phyloP scores from a whole-genome alignment of 2,888 invertebrate species.

The Petrophora chlorosata region DNA sequence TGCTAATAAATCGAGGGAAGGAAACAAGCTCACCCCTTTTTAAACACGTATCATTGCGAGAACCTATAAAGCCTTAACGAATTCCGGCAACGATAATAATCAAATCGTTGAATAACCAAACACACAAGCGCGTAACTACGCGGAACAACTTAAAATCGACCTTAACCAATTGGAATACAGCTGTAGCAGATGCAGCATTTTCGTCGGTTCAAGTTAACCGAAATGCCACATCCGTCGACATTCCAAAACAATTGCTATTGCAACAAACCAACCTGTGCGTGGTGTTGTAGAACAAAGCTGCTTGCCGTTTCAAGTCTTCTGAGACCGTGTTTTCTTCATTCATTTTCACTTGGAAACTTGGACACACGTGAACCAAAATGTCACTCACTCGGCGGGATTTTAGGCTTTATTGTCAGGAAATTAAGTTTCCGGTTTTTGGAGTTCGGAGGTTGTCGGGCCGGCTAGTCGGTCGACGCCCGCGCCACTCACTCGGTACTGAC shows the following conservation, averaged over 20 bases:
- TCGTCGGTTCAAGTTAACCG: constrained; percentile 16
- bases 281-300: constrained; percentile 77
- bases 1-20: too few species aligned
- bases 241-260: constrained; percentile 38
- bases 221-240: constrained; percentile 44
- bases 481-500: constrained; percentile 65
- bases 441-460: constrained; percentile 56
- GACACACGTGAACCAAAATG: constrained; percentile 41
- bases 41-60: not conserved
- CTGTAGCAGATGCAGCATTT: constrained; percentile 2
- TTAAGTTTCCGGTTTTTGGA: constrained; percentile 34
- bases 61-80: constrained; percentile 8
- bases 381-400: constrained; percentile 26
- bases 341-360: constrained; percentile 55
- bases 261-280: constrained; percentile 76
- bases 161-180: constrained; percentile 19
- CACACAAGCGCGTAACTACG: not conserved
- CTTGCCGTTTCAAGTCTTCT: constrained; percentile 75
- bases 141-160: constrained; percentile 13
- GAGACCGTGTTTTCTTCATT: constrained; percentile 70
- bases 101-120: constrained; percentile 18
- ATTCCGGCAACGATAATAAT: constrained; percentile 15
- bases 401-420: constrained; percentile 23
- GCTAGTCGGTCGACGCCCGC: constrained; percentile 73
- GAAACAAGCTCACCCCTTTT: not conserved